A percentile compares a stretch with the other conserved stretches of the same genome.
phyloP scores from a whole-genome alignment of 2,888 invertebrate genomes.

The Drosophila phalerata region DNA sequence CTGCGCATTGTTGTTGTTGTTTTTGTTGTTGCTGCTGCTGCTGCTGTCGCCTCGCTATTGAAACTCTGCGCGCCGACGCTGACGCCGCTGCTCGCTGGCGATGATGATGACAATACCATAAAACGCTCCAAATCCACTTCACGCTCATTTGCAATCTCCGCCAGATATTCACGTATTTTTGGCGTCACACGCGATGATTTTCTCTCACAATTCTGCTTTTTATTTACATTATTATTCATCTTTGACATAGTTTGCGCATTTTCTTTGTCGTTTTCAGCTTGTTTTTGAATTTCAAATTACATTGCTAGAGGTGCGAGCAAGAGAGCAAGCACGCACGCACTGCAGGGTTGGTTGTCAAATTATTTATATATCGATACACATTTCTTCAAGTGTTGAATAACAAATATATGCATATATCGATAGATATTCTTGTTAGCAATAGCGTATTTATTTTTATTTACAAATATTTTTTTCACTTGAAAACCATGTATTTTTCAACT shows the following conservation, averaged over 20 bases:
- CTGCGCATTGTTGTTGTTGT: slow-evolving; percentile 21
- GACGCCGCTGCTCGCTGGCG: slow-evolving; percentile 66
- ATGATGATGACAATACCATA: slow-evolving; percentile 66
- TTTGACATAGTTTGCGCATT: slow-evolving; percentile 38
- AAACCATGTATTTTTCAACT: too few species aligned
- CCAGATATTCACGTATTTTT: slow-evolving; percentile 62
- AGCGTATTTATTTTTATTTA: too few species aligned
- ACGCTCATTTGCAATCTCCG: slow-evolving; percentile 59
- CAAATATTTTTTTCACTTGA: too few species aligned
- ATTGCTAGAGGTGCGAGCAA: not conserved
- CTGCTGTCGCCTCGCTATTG: not conserved
- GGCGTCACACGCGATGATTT: slow-evolving; percentile 62
- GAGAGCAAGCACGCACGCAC: not conserved
- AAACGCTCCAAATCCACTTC: slow-evolving; percentile 66
- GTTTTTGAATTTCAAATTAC: slow-evolving; percentile 34
- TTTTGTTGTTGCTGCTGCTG: not conserved
- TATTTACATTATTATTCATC: slow-evolving; percentile 25
- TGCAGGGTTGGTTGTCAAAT: not conserved
- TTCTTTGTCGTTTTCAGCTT: slow-evolving; percentile 4
- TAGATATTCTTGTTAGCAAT: too few species aligned
- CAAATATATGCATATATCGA: too few species aligned
- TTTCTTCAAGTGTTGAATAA: too few species aligned
- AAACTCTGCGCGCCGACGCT: slow-evolving; percentile 54
- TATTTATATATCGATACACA: not conserved
- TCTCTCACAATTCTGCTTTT: slow-evolving; percentile 33